These are phyloP conservation scores for Chymomyza caudatula DNA, from an alignment of 2,888 invertebrate species.

Conservation along the genomic window DNA sequence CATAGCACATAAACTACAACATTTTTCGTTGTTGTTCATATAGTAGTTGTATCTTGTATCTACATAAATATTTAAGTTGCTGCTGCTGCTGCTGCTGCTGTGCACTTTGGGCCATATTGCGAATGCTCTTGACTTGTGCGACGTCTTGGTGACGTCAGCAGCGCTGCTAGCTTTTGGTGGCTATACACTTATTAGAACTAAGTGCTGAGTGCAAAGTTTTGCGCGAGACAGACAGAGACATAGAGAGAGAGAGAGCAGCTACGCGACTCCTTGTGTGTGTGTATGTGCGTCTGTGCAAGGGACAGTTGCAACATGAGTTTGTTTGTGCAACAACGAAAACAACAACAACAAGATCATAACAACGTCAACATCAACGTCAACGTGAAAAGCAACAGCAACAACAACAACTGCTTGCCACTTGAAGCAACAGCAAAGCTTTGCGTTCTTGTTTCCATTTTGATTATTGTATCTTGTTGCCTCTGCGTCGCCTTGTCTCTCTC, in stretches of 20 bases:
- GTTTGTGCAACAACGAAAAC: conserved; percentile 2
- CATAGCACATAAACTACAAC: background rate
- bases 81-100: conserved; percentile 26
- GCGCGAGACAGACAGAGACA: conserved; percentile 30
- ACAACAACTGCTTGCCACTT: conserved; percentile 14
- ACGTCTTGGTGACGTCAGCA: conserved; percentile 15
- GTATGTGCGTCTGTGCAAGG: conserved; percentile 14
- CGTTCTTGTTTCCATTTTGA: conserved; percentile 52
- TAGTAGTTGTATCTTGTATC: background rate
- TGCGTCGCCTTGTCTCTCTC: background rate
- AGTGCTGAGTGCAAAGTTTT: conserved; percentile 63
- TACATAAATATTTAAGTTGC: conserved; percentile 3
- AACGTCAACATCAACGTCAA: conserved; percentile 5
- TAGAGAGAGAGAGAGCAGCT: conserved; percentile 7
- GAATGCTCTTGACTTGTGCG: conserved; percentile 61
- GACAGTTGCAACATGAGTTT: conserved; percentile 13
- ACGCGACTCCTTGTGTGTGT: background rate
- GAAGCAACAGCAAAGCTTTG: background rate
- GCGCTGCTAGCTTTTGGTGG: background rate
- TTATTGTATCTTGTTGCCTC: conserved; percentile 43
- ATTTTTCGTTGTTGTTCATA: conserved; percentile 4
- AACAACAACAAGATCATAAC: conserved; percentile 6
- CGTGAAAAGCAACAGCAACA: conserved; percentile 2
- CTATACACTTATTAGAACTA: conserved; percentile 50
- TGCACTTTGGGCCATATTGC: conserved; percentile 60